Evolutionary conservation across 1,140 invertebrate genomes (phyloP).

Genomic region (Diploscapter pachys): DNA sequence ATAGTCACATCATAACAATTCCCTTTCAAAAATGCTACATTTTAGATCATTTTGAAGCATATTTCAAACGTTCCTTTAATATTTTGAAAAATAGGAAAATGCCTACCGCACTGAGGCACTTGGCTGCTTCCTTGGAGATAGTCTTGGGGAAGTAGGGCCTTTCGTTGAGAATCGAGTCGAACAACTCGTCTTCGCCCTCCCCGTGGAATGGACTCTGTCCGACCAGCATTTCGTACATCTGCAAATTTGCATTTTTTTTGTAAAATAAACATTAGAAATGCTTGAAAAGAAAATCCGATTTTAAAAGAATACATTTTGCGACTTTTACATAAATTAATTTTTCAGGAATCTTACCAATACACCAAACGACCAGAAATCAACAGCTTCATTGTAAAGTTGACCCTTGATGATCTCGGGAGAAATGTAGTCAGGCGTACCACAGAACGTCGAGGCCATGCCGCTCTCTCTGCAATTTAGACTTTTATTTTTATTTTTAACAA

Average conservation of each 20-base stretch:
- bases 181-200: slow-evolving; percentile 97
- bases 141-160: slow-evolving; percentile 97
- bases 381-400: slow-evolving; percentile 90
- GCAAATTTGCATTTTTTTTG: slow-evolving; percentile 15
- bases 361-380: slow-evolving; percentile 93
- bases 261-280: not conserved
- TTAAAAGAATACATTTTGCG: not conserved
- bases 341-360: slow-evolving; percentile 71
- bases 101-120: slow-evolving; percentile 82
- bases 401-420: slow-evolving; percentile 94
- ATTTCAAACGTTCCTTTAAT: no score
- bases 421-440: slow-evolving; percentile 94
- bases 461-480: slow-evolving; percentile 40
- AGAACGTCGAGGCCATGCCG: slow-evolving; percentile 60
- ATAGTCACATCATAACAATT: no score
- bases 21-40: not conserved
- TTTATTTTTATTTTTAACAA: no score
- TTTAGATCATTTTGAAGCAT: no score
- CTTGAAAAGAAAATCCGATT: slow-evolving; percentile 2
- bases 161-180: slow-evolving; percentile 95
- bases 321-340: not conserved
- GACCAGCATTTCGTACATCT: slow-evolving; percentile 58
- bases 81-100: no score
- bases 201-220: slow-evolving; percentile 97
- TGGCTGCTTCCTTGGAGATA: slow-evolving; percentile 90